Conservation (phyloP, 1,140 invertebrate species). For the Branchinecta lynchi region DNA sequence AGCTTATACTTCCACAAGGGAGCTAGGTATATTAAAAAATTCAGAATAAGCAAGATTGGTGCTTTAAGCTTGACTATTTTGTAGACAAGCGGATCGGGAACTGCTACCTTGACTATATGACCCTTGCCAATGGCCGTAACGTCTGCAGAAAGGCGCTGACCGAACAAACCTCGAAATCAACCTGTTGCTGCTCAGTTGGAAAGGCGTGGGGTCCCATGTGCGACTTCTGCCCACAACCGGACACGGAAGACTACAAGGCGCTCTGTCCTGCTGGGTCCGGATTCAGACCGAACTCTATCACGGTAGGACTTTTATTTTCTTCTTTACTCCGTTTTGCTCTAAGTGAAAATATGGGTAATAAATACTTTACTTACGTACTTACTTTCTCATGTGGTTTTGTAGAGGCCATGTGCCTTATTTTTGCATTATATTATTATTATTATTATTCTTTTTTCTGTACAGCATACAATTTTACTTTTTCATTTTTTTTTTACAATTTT, state of each 20-base stretch:
- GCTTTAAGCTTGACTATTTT: slow-evolving; percentile 19
- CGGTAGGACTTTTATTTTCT: slow-evolving; percentile 40
- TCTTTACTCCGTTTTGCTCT: no score
- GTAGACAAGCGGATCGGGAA: slow-evolving; percentile 57
- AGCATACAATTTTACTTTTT: background rate
- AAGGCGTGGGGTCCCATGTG: slow-evolving; percentile 67
- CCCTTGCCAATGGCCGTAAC: slow-evolving; percentile 29
- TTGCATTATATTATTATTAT: no score
- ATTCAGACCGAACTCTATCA: slow-evolving; percentile 61
- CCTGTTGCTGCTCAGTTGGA: slow-evolving; percentile 73
- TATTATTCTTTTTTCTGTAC: background rate
- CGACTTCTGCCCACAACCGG: slow-evolving; percentile 54
- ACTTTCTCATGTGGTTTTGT: no score
- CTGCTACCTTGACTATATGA: slow-evolving; percentile 50
- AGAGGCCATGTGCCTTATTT: no score
- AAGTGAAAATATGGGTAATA: no score
- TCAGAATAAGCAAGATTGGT: no score
- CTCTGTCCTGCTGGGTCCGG: slow-evolving; percentile 69
- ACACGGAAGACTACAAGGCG: slow-evolving; percentile 51
- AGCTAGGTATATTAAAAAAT: no score
- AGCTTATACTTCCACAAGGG: no score
- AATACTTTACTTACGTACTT: no score
- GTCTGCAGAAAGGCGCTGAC: slow-evolving; percentile 41
- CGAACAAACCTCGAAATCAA: slow-evolving; percentile 48
- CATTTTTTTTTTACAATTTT: no score